A percentile compares a stretch with the other conserved stretches of the same genome.
Conservation (phyloP, 1,140 invertebrate genomes). For the Diabrotica undecimpunctata region DNA sequence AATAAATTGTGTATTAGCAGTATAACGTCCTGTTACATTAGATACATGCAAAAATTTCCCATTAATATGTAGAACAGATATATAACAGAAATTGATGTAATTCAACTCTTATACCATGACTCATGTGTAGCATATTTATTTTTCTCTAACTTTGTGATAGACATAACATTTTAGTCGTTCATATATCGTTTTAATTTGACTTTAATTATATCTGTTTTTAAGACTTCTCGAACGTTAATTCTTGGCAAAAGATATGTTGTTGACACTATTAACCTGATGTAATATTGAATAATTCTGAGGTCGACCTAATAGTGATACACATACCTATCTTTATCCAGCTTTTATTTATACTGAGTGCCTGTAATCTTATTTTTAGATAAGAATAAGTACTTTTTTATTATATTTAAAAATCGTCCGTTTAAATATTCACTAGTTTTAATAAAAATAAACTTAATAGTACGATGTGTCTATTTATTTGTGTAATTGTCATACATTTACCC, state of each 20-base stretch:
- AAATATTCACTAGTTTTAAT: not conserved
- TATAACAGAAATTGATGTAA: not conserved
- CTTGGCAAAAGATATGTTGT: too few species aligned
- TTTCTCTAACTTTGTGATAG: slow-evolving; percentile 1
- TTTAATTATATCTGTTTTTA: too few species aligned
- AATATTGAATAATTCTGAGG: too few species aligned
- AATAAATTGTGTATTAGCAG: not conserved
- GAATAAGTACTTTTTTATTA: not conserved
- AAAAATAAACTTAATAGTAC: not conserved
- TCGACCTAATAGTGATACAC: not conserved
- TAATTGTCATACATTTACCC: too few species aligned
- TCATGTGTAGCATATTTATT: not conserved
- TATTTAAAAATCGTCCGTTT: not conserved
- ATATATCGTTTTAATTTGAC: not conserved
- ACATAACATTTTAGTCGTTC: not conserved
- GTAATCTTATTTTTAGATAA: not conserved
- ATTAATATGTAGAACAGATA: not conserved
- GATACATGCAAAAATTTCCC: not conserved
- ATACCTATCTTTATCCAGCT: not conserved
- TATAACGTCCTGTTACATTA: not conserved
- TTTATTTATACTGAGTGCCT: slow-evolving; percentile 2
- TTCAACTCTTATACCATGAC: not conserved
- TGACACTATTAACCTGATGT: too few species aligned
- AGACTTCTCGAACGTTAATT: too few species aligned
- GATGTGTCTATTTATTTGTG: too few species aligned